Evolutionary conservation across 2,888 invertebrate species (phyloP).

Genomic region (Caenorhabditis plicata): DNA sequence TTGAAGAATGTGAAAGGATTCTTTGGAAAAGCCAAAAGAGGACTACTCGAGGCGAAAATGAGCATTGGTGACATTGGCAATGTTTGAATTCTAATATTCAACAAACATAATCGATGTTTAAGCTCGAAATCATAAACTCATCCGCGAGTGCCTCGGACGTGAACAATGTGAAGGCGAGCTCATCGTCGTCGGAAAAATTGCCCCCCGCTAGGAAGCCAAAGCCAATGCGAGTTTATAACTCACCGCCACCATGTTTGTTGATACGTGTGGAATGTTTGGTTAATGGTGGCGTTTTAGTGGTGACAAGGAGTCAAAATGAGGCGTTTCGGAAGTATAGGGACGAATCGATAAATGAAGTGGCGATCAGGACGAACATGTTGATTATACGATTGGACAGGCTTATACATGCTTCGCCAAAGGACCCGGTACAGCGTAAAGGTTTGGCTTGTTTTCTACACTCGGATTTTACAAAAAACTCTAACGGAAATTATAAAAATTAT

Average conservation of each 20-base stretch:
- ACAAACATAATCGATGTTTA: not conserved
- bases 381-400: slow-evolving; percentile 89
- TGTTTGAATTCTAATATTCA: slow-evolving; percentile 8
- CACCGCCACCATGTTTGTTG: not conserved
- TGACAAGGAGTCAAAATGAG: not conserved
- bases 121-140: too few relatives aligned
- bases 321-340: slow-evolving; percentile 5
- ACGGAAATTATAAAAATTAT: too few relatives aligned
- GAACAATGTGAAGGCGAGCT: too few relatives aligned
- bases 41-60: slow-evolving; percentile 41
- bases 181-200: too few relatives aligned
- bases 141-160: too few relatives aligned
- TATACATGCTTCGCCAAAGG: slow-evolving; percentile 77
- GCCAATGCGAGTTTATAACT: too few relatives aligned
- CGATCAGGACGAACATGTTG: slow-evolving; percentile 91
- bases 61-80: slow-evolving; percentile 28
- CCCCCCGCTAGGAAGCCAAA: too few relatives aligned
- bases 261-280: not conserved
- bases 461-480: not conserved
- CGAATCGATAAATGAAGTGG: slow-evolving; percentile 77
- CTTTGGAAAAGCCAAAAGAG: slow-evolving; percentile 82
- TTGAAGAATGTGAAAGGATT: slow-evolving; percentile 68
- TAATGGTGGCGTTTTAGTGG: too few relatives aligned
- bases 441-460: not conserved
- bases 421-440: slow-evolving; percentile 67